Base-by-base conservation (phyloP, 2,113 vertebrate genomes). In the Anarrhichthys ocellatus region DNA sequence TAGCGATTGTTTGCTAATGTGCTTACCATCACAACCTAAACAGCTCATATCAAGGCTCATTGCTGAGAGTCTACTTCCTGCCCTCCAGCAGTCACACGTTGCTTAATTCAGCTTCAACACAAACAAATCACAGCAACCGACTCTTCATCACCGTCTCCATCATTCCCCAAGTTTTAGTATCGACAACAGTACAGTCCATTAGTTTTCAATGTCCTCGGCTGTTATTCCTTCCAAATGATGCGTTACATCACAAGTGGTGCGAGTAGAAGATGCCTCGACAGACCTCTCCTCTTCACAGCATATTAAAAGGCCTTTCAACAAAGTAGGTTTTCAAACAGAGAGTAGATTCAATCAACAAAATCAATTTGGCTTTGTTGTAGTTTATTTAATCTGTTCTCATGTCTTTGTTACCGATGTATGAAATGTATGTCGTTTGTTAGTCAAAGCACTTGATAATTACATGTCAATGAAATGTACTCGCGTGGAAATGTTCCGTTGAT, bases 151-250 rank as follows among this genome's bases (percentile, higher is more conserved):
- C 72, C 14, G 24, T 68, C 67, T 73, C 56, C 11, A 73, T 83
- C 61, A 74, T 67, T 59, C 64, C 36, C 79, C 38, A 44, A 34
- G 64, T 89, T 81, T 82, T 68, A 79, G 66, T 78, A 86, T 71
- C 65, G 82, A 89, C 82, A 81, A 78, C 78, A 77, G 38, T n/a
- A 62, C 65, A 76, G 82, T 63, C 83, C 78, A 87, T 91, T 89
- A 84, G 78, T 66, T 77, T 66, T 71, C 64, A 73, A 10, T 85
- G 79, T 91, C 72, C 88, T 80, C 68, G 58, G 61, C 81, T 73
- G 65, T 48, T 75, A 50, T 83, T 86, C 29, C 27, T 61, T 44
- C 56, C 32, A 81, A 80, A 87, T 82, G 72, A 88, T 54, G 48
- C 34, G 58, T 69, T 52, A 78, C 38, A 81, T 78, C 69, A 78